Evolutionary conservation across 2,888 invertebrate genomes (phyloP).

Genomic region (Carabus problematicus): DNA sequence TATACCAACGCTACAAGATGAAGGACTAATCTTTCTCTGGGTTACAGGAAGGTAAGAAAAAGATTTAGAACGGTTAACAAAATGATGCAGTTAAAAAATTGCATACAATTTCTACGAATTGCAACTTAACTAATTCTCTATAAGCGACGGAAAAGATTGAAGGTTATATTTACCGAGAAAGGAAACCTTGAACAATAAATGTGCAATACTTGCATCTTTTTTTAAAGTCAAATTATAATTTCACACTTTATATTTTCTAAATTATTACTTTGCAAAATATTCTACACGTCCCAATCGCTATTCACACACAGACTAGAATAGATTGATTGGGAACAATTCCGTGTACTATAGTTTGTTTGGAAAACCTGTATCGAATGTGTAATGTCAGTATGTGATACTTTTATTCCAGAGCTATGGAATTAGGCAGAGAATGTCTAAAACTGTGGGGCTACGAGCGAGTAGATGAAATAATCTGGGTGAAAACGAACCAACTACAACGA

Average conservation of each 20-base stretch:
- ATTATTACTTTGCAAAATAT: too few species aligned
- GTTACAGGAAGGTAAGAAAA: conserved; percentile 83
- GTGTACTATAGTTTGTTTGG: too few species aligned
- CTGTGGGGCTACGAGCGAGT: conserved; percentile 97
- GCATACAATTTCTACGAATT: neutral
- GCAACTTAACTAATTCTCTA: neutral
- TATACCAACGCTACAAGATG: conserved; percentile 93
- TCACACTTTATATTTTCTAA: too few species aligned
- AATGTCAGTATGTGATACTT: neutral
- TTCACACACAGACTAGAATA: too few species aligned
- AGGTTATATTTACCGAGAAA: conserved; percentile 7
- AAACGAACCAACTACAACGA: conserved; percentile 96
- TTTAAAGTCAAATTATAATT: conserved; percentile 1
- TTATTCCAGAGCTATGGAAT: conserved; percentile 84
- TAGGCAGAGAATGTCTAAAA: conserved; percentile 93
- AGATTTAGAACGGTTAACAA: neutral
- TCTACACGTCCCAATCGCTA: too few species aligned
- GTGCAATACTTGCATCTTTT: conserved; percentile 11
- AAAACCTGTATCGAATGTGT: too few species aligned
- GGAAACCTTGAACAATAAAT: conserved; percentile 16
- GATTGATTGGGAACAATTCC: too few species aligned
- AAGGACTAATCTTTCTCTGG: conserved; percentile 96
- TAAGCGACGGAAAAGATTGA: too few species aligned
- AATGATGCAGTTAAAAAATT: neutral
- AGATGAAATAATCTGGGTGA: conserved; percentile 98